Base-by-base conservation (phyloP, 2,797 vertebrate genomes). In the Spondyliosoma cantharus region DNA sequence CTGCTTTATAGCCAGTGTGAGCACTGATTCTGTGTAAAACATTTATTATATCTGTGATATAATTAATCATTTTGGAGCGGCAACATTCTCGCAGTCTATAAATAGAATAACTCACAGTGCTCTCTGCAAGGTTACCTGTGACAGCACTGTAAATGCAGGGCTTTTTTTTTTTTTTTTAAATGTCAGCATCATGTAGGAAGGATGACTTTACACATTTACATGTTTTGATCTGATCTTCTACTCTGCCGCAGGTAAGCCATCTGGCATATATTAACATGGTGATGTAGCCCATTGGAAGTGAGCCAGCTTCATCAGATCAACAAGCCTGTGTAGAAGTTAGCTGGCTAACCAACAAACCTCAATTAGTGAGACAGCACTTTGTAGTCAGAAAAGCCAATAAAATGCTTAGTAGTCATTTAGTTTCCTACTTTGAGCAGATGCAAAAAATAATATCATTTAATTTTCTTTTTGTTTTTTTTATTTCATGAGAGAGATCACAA, bases 141-240 rank as follows among this genome's bases (percentile, higher is more conserved):
- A 53, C 61, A 52, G 66, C 14, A 3, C n/a, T 61, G 56, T 69
- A 57, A 80, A 56, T 45, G n/a, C 56, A 52, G 43, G 25, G 0
- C 29, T 52, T 46, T 66, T 37, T 74, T 71, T 37, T 37, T 27
- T 27, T 27, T 27, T 27, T 27, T 27, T 27, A 68, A 82, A 80
- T 76, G 61, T 74, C 77, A 81, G 53, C 37, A 25, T 48, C 49
- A 66, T 66, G 56, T 63, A 48, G 62, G 25, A 65, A 46, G 50
- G 24, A 69, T 71, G 64, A 70, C 37, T 68, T 76, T 53, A 77
- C 74, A 67, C 66, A 57, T 76, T 37, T 45, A 24, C 42, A 74
- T 42, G 29, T 74, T 77, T 82, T 78, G 57, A 74, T 81, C 64
- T 58, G 22, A 67, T 52, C 46, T 11, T 62, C 48, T 43, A 48